Percentiles rank a stretch among this genome's conserved stretches.
phyloP scores from a whole-genome alignment of 2,888 invertebrate species.

The Drosophila lacicola region DNA sequence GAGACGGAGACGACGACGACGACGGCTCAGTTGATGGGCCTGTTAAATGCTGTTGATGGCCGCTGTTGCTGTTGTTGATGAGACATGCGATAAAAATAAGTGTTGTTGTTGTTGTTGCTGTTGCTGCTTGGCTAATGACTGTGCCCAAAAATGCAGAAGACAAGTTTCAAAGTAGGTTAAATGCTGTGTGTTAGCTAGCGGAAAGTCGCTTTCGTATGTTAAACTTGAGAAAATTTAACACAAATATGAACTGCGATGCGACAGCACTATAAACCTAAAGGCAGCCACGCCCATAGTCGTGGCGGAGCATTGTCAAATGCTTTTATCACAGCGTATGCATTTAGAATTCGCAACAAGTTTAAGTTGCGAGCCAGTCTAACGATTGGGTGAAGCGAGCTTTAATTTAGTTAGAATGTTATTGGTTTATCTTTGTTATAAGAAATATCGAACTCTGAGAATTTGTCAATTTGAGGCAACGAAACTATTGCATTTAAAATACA shows the following conservation, averaged over 20 bases:
- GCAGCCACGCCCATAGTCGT: slow-evolving; percentile 13
- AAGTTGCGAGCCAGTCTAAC: not conserved
- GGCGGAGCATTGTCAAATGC: slow-evolving; percentile 1
- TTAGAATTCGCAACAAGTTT: not conserved
- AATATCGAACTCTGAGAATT: no score
- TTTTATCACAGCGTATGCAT: not conserved
- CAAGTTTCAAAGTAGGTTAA: slow-evolving; percentile 77
- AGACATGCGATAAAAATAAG: slow-evolving; percentile 69
- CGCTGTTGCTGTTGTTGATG: slow-evolving; percentile 51
- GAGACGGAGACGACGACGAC: not conserved
- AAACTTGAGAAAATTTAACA: slow-evolving; percentile 36
- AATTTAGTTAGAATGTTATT: no score
- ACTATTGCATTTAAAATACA: no score
- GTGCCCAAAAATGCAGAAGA: slow-evolving; percentile 71
- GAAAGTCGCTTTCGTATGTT: slow-evolving; percentile 39
- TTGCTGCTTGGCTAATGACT: slow-evolving; percentile 67
- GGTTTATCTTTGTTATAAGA: no score
- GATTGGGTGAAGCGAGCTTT: no score
- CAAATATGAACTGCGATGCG: slow-evolving; percentile 13
- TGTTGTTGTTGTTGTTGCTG: slow-evolving; percentile 36
- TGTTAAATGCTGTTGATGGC: slow-evolving; percentile 77
- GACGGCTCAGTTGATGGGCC: slow-evolving; percentile 70
- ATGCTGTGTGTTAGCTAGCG: slow-evolving; percentile 44
- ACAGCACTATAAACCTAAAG: not conserved
- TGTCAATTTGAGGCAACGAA: no score